A percentile compares a stretch with the other conserved stretches of the same genome.
Evolutionary conservation across 2,113 vertebrate genomes (phyloP).

Genomic region (Silurus glanis): DNA sequence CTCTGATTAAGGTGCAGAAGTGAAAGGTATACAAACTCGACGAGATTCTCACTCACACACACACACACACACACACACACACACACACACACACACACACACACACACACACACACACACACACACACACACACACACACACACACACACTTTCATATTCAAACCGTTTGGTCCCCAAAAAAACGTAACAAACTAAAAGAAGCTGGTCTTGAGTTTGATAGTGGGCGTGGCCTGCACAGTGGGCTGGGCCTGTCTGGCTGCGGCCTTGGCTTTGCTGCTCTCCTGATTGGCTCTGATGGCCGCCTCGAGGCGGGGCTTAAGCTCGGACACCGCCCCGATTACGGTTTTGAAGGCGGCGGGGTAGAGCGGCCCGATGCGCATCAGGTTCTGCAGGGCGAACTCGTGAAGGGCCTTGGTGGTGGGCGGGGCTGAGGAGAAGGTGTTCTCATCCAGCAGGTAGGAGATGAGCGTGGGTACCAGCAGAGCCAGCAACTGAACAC

Average conservation of each 20-base stretch:
- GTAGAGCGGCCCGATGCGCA: constrained; percentile 95
- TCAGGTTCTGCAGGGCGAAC: constrained; percentile 94
- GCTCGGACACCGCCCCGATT: constrained; percentile 93
- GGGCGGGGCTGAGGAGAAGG: constrained; percentile 81
- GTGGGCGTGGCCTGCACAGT: constrained; percentile 87
- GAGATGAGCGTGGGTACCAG: constrained; percentile 93
- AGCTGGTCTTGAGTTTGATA: constrained; percentile 98
- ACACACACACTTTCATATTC: no score
- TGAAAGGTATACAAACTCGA: no score
- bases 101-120: no score
- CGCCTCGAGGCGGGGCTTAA: constrained; percentile 91
- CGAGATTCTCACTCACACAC: no score
- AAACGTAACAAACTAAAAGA: constrained; percentile 75
- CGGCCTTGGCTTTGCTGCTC: constrained; percentile 87
- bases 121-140: background rate
- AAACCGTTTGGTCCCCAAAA: background rate
- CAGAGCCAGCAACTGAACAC: constrained; percentile 92
- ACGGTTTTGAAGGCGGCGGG: constrained; percentile 95
- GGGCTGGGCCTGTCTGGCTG: constrained; percentile 83
- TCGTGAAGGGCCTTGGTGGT: constrained; percentile 90
- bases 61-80: no score
- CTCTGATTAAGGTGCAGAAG: no score
- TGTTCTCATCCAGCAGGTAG: constrained; percentile 91
- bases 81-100: no score
- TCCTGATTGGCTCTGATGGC: constrained; percentile 93